Percentiles rank a stretch among this genome's conserved stretches.
These are phyloP conservation scores for Sciaenops ocellatus DNA, from an alignment of 2,797 vertebrate genomes.

Conservation along the genomic window DNA sequence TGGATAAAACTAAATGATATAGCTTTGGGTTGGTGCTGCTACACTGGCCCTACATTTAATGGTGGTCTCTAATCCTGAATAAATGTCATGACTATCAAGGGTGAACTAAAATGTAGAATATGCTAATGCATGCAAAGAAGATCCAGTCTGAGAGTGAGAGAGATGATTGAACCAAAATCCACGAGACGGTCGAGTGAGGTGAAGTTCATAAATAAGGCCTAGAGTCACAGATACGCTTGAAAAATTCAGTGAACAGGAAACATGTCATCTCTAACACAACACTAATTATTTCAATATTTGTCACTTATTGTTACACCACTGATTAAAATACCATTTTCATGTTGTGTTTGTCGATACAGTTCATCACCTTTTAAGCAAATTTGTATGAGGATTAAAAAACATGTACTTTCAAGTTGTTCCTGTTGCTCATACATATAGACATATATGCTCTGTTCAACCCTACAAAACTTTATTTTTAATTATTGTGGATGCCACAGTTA, in stretches of 20 bases:
- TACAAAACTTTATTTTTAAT: not conserved
- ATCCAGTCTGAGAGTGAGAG: not conserved
- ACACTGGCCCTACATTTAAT: constrained; percentile 15
- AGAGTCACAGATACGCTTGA: not conserved
- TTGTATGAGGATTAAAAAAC: not conserved
- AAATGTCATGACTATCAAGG: constrained; percentile 15
- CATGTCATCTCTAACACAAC: not conserved
- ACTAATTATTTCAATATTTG: not conserved
- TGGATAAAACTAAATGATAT: constrained; percentile 29
- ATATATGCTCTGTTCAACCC: not conserved
- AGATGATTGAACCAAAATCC: constrained; percentile 1
- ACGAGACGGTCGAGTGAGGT: not conserved
- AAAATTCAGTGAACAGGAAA: not conserved
- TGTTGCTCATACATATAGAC: not conserved
- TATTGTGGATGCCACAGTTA: not conserved
- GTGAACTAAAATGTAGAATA: not conserved
- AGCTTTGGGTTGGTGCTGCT: constrained; percentile 25
- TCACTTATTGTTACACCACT: not conserved
- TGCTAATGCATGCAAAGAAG: constrained; percentile 16
- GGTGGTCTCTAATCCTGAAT: constrained; percentile 7
- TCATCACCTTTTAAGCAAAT: not conserved
- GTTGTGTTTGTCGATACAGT: not conserved
- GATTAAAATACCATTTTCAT: not conserved
- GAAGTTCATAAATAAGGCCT: not conserved
- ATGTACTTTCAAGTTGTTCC: not conserved